Percentiles rank a stretch among this genome's conserved stretches.
Conservation (phyloP, 1,140 invertebrate species). For the Gryllus bimaculatus region DNA sequence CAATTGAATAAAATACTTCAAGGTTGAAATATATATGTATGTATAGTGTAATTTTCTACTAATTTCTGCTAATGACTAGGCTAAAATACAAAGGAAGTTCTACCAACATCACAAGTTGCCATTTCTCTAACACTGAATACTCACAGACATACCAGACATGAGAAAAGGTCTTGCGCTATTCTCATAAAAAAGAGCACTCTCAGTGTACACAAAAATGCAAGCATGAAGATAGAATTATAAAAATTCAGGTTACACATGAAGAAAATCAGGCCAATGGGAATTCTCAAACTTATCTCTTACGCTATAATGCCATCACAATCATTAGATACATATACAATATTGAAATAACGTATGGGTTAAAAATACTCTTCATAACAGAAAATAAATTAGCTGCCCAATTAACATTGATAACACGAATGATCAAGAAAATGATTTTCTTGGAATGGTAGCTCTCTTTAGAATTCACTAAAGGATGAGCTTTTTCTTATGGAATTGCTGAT, state of each 20-base stretch:
- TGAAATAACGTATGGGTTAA: neutral
- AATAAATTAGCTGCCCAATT: no score
- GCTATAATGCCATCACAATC: neutral
- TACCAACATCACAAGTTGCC: neutral
- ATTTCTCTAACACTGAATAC: neutral
- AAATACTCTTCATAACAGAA: no score
- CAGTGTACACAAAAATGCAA: neutral
- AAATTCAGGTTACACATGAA: neutral
- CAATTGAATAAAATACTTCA: constrained; percentile 1
- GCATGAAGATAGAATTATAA: neutral
- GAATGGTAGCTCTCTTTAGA: no score
- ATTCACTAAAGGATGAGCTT: neutral
- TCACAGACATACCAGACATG: neutral
- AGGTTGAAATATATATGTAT: neutral
- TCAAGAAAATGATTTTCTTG: no score
- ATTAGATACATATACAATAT: neutral
- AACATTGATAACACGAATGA: no score
- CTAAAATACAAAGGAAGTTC: neutral
- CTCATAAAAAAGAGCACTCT: neutral
- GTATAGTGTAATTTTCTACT: neutral
- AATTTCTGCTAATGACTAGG: neutral
- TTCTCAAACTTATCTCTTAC: neutral
- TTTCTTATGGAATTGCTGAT: neutral
- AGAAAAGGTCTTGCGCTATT: neutral
- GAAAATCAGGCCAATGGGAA: neutral